phyloP scores from a whole-genome alignment of 2,888 invertebrate species.

The Tenthredo amoena region DNA sequence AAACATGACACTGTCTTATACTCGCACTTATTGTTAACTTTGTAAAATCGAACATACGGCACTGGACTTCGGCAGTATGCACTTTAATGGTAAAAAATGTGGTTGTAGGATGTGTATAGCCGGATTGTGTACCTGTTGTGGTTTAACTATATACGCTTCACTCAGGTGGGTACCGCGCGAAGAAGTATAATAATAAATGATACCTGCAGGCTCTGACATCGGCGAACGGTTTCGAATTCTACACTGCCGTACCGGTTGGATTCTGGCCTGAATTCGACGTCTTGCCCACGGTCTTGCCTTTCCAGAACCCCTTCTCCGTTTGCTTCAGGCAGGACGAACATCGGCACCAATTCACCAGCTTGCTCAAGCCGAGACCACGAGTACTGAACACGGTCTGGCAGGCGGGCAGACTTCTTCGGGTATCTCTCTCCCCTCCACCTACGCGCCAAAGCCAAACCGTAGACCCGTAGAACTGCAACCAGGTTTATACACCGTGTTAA shows the following conservation, averaged over 20 bases:
- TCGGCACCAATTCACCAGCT: conserved; percentile 52
- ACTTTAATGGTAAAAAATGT: neutral
- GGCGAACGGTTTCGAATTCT: conserved; percentile 63
- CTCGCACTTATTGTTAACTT: conserved; percentile 9
- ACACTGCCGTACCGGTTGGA: conserved; percentile 61
- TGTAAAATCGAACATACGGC: neutral
- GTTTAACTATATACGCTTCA: conserved; percentile 12
- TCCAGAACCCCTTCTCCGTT: conserved; percentile 52
- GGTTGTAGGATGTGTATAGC: neutral
- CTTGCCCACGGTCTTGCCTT: conserved; percentile 54
- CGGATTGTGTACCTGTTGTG: neutral
- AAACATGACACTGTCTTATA: conserved; percentile 28
- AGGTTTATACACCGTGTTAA: conserved; percentile 21
- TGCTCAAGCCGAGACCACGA: conserved; percentile 40
- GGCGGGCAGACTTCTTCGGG: conserved; percentile 30
- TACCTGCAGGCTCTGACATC: conserved; percentile 69
- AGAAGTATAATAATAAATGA: conserved; percentile 57
- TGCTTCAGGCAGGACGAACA: conserved; percentile 32
- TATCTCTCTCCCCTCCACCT: conserved; percentile 58
- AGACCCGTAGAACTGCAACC: conserved; percentile 57
- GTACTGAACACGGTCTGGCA: conserved; percentile 37
- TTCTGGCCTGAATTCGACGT: conserved; percentile 71
- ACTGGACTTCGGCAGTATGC: neutral
- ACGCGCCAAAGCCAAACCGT: conserved; percentile 58
- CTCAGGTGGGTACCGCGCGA: conserved; percentile 1